Evolutionary conservation across 2,888 invertebrate species (phyloP).

Genomic region (Boloria euphrosyne): DNA sequence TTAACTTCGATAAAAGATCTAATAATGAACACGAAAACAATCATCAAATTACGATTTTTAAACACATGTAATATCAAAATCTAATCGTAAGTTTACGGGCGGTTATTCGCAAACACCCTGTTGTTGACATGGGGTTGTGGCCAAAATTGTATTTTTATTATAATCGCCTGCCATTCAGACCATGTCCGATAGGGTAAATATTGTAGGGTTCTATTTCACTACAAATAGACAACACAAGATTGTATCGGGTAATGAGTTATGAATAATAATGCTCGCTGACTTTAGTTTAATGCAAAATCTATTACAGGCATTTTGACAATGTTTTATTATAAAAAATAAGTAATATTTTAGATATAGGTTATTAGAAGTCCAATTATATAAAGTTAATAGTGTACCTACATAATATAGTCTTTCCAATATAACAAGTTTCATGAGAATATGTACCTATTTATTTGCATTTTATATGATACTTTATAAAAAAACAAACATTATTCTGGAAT

Average conservation of each 20-base stretch:
- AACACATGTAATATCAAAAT: constrained; percentile 35
- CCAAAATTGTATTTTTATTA: constrained; percentile 82
- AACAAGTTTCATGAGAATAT: neutral
- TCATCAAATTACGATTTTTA: neutral
- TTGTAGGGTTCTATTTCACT: constrained; percentile 59
- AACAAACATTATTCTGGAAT: constrained; percentile 59
- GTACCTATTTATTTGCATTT: neutral
- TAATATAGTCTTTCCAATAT: too few species aligned
- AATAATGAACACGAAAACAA: neutral
- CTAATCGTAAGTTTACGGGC: constrained; percentile 54
- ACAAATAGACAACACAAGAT: constrained; percentile 52
- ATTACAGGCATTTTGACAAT: neutral
- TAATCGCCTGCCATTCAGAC: constrained; percentile 74
- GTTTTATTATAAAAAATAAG: too few species aligned
- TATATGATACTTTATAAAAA: constrained; percentile 39
- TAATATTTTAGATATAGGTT: too few species aligned
- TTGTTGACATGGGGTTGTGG: constrained; percentile 70
- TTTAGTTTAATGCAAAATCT: constrained; percentile 17
- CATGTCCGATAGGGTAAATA: constrained; percentile 69
- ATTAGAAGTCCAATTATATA: too few species aligned
- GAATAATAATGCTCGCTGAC: constrained; percentile 47
- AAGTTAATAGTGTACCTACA: too few species aligned
- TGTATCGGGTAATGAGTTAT: constrained; percentile 61
- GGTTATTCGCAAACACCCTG: constrained; percentile 76
- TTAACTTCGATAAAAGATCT: too few species aligned